Percentiles rank a stretch among this genome's conserved stretches.
Conservation (phyloP, 2,113 vertebrate species). For the Mugil cephalus region DNA sequence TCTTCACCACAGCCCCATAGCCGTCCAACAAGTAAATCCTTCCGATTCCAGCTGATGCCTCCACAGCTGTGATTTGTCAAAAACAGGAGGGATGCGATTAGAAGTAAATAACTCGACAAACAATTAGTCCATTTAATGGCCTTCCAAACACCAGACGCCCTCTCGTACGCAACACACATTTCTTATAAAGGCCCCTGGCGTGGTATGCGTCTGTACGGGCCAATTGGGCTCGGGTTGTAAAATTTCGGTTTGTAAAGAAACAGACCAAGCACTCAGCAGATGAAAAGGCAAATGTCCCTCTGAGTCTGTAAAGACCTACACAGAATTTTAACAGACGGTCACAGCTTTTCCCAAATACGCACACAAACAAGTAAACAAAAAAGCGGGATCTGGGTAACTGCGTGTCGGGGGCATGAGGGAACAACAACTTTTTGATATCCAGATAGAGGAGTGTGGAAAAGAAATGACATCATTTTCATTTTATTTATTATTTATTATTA, state of each 20-base stretch:
- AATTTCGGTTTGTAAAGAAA: conserved; percentile 61
- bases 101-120: conserved; percentile 68
- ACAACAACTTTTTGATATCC: neutral
- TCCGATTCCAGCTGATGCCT: conserved; percentile 29
- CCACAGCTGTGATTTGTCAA: conserved; percentile 52
- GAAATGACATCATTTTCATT: neutral
- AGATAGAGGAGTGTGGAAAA: neutral
- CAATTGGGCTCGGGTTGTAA: conserved; percentile 63
- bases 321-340: conserved; percentile 37
- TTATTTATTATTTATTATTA: neutral
- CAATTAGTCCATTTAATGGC: conserved; percentile 48
- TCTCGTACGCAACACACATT: conserved; percentile 16
- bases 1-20: conserved; percentile 12
- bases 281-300: conserved; percentile 63
- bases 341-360: conserved; percentile 23
- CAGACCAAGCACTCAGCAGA: conserved; percentile 61
- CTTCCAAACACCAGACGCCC: conserved; percentile 26
- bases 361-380: too few species aligned
- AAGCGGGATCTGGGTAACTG: neutral
- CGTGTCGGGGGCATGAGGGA: neutral
- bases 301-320: conserved; percentile 46
- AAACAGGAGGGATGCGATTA: conserved; percentile 58
- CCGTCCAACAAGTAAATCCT: conserved; percentile 27
- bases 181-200: conserved; percentile 54
- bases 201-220: conserved; percentile 48